Percentiles rank a stretch among this genome's conserved stretches.
Evolutionary conservation across 2,797 vertebrate species (phyloP).

Genomic region (Clarias pachynema): DNA sequence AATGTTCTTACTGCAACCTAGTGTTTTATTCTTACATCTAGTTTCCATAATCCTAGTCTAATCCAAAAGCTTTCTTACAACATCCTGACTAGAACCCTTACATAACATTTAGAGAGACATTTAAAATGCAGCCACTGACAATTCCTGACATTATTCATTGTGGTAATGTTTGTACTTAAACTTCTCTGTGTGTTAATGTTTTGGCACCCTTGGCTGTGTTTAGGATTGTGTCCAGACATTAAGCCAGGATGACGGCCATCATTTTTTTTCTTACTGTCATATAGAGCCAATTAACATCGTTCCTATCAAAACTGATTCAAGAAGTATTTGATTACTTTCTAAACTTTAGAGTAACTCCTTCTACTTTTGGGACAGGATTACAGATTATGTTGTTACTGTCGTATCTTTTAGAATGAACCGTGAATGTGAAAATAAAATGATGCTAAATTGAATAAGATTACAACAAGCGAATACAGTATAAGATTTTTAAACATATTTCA

Average conservation of each 20-base stretch:
- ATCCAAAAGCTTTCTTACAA: background rate
- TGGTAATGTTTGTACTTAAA: background rate
- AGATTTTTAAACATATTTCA: background rate
- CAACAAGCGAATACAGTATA: background rate
- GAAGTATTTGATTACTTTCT: background rate
- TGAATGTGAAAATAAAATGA: background rate
- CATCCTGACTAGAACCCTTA: background rate
- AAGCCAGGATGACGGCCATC: too few species aligned
- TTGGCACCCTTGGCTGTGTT: background rate
- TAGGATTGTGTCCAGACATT: background rate
- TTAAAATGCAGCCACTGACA: background rate
- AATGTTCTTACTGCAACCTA: background rate
- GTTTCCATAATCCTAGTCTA: background rate
- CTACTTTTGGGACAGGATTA: background rate
- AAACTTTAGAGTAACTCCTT: background rate
- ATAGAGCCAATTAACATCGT: background rate
- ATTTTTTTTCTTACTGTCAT: background rate
- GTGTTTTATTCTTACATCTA: background rate
- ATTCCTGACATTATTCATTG: too few species aligned
- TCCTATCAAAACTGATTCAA: background rate
- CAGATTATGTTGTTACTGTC: background rate
- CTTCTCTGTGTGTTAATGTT: background rate
- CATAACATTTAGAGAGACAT: background rate
- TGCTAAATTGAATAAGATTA: background rate
- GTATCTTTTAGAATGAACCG: background rate